Evolutionary conservation across 2,888 invertebrate species (phyloP).

Genomic region (Cybosia mesomella): DNA sequence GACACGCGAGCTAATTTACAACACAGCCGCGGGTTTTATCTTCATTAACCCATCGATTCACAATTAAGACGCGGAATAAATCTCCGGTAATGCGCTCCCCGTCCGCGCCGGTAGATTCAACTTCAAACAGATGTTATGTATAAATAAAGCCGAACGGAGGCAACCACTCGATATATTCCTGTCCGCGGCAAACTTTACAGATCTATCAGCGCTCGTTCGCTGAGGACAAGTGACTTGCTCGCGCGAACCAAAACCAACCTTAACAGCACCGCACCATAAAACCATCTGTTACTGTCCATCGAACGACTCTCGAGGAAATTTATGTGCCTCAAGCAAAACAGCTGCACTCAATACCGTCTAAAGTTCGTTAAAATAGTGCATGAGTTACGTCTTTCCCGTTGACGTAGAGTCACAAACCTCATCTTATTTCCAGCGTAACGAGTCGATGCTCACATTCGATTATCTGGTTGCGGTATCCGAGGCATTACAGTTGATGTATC

Average conservation of each 20-base stretch:
- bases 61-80: conserved; percentile 87
- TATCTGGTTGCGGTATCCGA: conserved; percentile 86
- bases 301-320: conserved; percentile 40
- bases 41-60: conserved; percentile 88
- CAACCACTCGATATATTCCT: conserved; percentile 86
- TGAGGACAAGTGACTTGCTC: conserved; percentile 66
- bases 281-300: conserved; percentile 39
- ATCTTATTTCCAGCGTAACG: conserved; percentile 86
- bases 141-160: conserved; percentile 87
- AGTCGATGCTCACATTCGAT: conserved; percentile 87
- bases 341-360: conserved; percentile 58
- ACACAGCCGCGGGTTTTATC: conserved; percentile 87
- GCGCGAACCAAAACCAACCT: conserved; percentile 68
- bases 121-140: conserved; percentile 87
- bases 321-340: conserved; percentile 40
- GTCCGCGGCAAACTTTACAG: conserved; percentile 87
- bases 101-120: conserved; percentile 85
- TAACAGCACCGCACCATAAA: conserved; percentile 48
- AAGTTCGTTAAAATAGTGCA: conserved; percentile 53
- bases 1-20: conserved; percentile 87
- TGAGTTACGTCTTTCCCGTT: conserved; percentile 66
- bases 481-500: conserved; percentile 86
- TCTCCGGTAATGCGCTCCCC: conserved; percentile 85
- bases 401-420: conserved; percentile 73
- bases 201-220: conserved; percentile 77